Percentiles rank a stretch among this genome's conserved stretches.
phyloP scores from a whole-genome alignment of 1,140 invertebrate genomes.

The Drosophila arizonae region DNA sequence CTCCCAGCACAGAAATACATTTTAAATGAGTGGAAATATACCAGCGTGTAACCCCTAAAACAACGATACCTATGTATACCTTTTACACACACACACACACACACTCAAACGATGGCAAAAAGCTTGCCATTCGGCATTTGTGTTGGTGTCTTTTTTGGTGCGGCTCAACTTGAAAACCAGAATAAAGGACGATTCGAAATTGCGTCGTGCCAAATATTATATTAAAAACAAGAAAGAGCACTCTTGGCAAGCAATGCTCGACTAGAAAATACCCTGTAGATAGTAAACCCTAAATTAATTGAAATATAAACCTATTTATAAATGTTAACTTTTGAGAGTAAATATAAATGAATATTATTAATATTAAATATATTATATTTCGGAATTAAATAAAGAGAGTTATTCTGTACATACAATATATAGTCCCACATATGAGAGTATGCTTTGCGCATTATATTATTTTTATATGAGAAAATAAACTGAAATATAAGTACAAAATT shows the following conservation, averaged over 20 bases:
- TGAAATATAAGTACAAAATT: too few species aligned
- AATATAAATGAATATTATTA: too few species aligned
- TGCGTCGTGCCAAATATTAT: constrained; percentile 68
- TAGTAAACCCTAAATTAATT: too few species aligned
- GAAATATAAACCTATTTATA: too few species aligned
- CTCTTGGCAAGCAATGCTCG: neutral
- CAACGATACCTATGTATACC: constrained; percentile 30
- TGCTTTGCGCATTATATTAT: too few species aligned
- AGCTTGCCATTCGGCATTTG: constrained; percentile 42
- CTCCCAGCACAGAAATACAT: constrained; percentile 37
- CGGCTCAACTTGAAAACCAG: constrained; percentile 32
- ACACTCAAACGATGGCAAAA: constrained; percentile 36
- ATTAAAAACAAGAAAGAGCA: constrained; percentile 23
- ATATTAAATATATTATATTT: too few species aligned
- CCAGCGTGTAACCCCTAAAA: constrained; percentile 29
- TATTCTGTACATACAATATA: too few species aligned
- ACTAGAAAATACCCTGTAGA: constrained; percentile 17
- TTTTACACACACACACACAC: constrained; percentile 17
- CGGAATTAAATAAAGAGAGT: too few species aligned
- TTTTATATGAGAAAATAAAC: too few species aligned
- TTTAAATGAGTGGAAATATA: constrained; percentile 76
- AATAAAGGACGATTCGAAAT: constrained; percentile 64
- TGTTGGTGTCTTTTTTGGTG: constrained; percentile 29
- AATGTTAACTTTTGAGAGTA: too few species aligned
- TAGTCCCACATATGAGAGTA: too few species aligned